Conservation (phyloP, 1,140 invertebrate species). For the Coelopa frigida region DNA sequence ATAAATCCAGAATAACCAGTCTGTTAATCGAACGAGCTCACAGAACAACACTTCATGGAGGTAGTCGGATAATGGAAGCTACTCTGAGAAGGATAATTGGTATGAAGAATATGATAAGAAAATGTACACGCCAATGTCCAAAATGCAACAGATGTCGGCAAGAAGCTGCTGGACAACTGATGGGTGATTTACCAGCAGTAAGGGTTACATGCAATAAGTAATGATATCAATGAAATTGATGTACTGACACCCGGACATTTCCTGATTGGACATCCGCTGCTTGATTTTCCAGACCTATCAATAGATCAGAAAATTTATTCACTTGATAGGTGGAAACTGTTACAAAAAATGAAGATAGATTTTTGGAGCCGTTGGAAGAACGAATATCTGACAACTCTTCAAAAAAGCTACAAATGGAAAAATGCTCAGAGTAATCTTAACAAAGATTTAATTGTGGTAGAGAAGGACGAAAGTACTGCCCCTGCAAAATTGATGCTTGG, state of each 20-base stretch:
- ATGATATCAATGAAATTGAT: slow-evolving; percentile 12
- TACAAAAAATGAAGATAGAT: slow-evolving; percentile 23
- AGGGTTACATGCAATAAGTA: background rate
- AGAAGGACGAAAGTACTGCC: slow-evolving; percentile 19
- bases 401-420: slow-evolving; percentile 26
- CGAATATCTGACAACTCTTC: slow-evolving; percentile 28
- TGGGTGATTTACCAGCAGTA: no score
- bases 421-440: slow-evolving; percentile 6
- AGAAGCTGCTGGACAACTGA: no score
- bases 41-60: no score
- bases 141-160: no score
- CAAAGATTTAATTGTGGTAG: slow-evolving; percentile 20
- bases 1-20: no score
- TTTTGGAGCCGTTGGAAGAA: slow-evolving; percentile 28
- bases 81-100: no score
- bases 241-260: slow-evolving; percentile 29
- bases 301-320: slow-evolving; percentile 10
- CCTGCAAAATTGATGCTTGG: slow-evolving; percentile 21
- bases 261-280: slow-evolving; percentile 20
- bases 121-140: no score
- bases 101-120: no score
- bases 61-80: no score
- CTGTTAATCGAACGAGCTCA: no score
- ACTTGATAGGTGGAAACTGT: slow-evolving; percentile 22
- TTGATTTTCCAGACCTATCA: slow-evolving; percentile 17